Conservation (phyloP, 2,888 invertebrate species). For the Malthinus seriepunctatus region DNA sequence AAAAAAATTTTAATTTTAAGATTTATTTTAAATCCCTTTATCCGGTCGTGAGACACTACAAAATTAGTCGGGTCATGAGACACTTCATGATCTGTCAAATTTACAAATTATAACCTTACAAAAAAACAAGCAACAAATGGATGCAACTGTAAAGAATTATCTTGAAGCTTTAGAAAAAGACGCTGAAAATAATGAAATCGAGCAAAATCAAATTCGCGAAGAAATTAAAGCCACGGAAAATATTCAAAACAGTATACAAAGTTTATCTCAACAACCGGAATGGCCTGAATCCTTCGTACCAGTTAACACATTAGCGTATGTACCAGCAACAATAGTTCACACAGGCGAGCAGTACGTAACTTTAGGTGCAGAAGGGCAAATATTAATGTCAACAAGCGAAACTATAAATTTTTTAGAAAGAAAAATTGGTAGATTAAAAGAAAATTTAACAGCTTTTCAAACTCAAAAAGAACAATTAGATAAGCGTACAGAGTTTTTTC, state of each 20-base stretch:
- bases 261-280: slow-evolving; percentile 16
- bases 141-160: slow-evolving; percentile 5
- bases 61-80: not conserved
- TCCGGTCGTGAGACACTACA: too few species aligned
- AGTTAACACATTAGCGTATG: slow-evolving; percentile 18
- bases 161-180: slow-evolving; percentile 5
- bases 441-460: slow-evolving; percentile 4
- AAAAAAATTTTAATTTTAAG: too few species aligned
- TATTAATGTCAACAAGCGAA: slow-evolving; percentile 21
- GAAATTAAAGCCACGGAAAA: slow-evolving; percentile 12
- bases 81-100: not conserved
- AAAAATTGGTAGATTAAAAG: slow-evolving; percentile 6
- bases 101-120: not conserved
- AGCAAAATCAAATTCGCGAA: slow-evolving; percentile 6
- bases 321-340: slow-evolving; percentile 20
- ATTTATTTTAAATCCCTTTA: too few species aligned
- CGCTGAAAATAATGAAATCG: slow-evolving; percentile 8
- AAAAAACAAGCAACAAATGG: not conserved
- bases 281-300: slow-evolving; percentile 20
- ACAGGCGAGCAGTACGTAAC: slow-evolving; percentile 19
- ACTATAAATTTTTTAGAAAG: slow-evolving; percentile 11
- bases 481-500: slow-evolving; percentile 5
- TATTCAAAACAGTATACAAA: slow-evolving; percentile 7
- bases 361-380: slow-evolving; percentile 11
- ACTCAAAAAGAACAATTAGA: slow-evolving; percentile 7